A percentile compares a stretch with the other conserved stretches of the same genome.
These are phyloP conservation scores for Syritta pipiens DNA, from an alignment of 2,888 invertebrate species.

Conservation along the genomic window DNA sequence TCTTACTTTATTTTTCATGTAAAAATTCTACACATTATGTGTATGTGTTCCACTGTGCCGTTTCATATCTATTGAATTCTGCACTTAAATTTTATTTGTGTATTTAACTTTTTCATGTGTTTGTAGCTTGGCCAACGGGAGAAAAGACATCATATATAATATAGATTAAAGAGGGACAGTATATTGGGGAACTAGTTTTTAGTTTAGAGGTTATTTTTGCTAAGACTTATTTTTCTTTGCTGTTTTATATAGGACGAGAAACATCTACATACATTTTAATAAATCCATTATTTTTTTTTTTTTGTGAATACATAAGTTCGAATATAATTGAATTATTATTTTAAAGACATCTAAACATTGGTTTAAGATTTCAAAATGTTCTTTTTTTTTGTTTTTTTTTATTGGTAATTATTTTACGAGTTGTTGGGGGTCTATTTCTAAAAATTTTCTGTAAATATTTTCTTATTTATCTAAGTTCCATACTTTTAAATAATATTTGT, in stretches of 20 bases:
- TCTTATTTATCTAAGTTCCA: conserved; percentile 23
- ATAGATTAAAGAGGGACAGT: conserved; percentile 59
- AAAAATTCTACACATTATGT: conserved; percentile 53
- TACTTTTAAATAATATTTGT: conserved; percentile 29
- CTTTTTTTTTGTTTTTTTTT: conserved; percentile 26
- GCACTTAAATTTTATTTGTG: conserved; percentile 15
- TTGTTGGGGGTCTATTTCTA: conserved; percentile 7
- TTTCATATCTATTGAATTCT: conserved; percentile 15
- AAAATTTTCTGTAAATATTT: conserved; percentile 29
- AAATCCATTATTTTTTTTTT: conserved; percentile 33
- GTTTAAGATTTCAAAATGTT: conserved; percentile 38
- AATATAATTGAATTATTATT: conserved; percentile 36
- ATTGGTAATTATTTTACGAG: no score
- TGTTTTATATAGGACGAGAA: conserved; percentile 53
- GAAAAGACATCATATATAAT: conserved; percentile 39
- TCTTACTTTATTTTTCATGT: conserved; percentile 26
- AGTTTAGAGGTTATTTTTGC: conserved; percentile 8
- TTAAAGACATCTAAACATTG: conserved; percentile 56
- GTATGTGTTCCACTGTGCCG: no score
- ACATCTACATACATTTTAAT: conserved; percentile 63
- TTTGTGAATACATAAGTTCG: conserved; percentile 35
- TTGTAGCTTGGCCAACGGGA: conserved; percentile 64
- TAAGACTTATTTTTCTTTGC: conserved; percentile 20
- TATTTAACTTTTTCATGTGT: conserved; percentile 4
- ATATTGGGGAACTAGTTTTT: conserved; percentile 14